These are phyloP conservation scores for Plebejus anna DNA, from an alignment of 2,888 invertebrate genomes.

Conservation along the genomic window DNA sequence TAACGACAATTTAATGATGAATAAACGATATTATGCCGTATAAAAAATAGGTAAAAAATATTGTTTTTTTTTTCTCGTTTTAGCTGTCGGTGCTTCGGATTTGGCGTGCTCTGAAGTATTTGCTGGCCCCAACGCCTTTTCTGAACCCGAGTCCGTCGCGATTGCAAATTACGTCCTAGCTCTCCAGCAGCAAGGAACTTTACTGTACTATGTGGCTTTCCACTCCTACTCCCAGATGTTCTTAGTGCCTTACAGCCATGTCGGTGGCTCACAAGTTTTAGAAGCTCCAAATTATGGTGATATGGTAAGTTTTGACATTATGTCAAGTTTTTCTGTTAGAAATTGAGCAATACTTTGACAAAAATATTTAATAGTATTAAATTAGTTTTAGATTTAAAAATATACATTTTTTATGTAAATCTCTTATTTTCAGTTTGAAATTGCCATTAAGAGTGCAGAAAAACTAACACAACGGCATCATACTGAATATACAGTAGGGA, in stretches of 20 bases:
- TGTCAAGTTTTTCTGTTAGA: neutral
- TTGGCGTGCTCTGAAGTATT: conserved; percentile 68
- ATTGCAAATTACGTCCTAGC: conserved; percentile 50
- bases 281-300: conserved; percentile 54
- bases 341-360: neutral
- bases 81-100: conserved; percentile 59
- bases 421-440: conserved; percentile 42
- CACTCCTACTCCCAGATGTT: conserved; percentile 87
- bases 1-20: neutral
- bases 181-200: conserved; percentile 45
- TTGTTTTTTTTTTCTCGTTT: neutral
- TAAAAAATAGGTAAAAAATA: no score
- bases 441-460: conserved; percentile 41
- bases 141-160: conserved; percentile 74
- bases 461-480: conserved; percentile 40
- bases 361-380: no score
- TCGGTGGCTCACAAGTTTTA: conserved; percentile 51
- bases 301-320: conserved; percentile 38
- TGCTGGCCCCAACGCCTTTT: conserved; percentile 75
- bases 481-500: conserved; percentile 43
- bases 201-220: conserved; percentile 74
- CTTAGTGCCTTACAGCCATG: conserved; percentile 80
- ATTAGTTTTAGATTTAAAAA: neutral
- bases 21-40: no score
- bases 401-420: neutral